Base-by-base conservation (phyloP, 2,797 vertebrate species). In the Hoplostethus mediterraneus region DNA sequence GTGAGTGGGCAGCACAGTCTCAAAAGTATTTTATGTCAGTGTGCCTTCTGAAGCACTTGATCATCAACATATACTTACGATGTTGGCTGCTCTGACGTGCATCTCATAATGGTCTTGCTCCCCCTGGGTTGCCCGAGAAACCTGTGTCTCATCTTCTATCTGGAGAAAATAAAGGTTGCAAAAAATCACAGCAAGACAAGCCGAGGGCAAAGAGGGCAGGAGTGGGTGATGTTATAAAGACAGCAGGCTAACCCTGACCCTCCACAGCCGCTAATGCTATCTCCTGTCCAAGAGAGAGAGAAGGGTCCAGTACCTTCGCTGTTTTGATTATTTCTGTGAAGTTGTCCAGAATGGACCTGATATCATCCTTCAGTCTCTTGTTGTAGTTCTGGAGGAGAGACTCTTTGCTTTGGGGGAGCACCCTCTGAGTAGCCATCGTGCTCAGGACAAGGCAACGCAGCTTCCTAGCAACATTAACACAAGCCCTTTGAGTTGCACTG, bases 71-170 rank as follows among this genome's bases (percentile, higher is more conserved):
- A 0, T 53, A 95, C 97, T 97, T 84, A 99, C 98, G 7, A 99
- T 99, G 90, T 99, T 99, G 48, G 98, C 97, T 1, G 98, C 97
- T 92, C 98, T 94, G 53, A 99, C 98, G 0, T 99, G 96, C 98
- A 99, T 99, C 91, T 99, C 98, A 0, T 99, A 99, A 82, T 98
- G 97, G 80, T 99, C 98, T 74, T 99, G 98, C 57, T 99, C 98
- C 5, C 96, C 97, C 71, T 99, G 98, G 0, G 98, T 98, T 21
- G 98, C 95, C 64, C 98, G 86, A 1, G 97, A 96, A 8, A 99
- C 98, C 86, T 99, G 98, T 0, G 97, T 99, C 93, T 99, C 98
- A 0, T 99, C 98, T 79, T 99, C 98, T 30, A 99, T 96, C 98
- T 99, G 85, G 12, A 75, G 67, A 57, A 13, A 63, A 38, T 52